Percentiles rank a stretch among this genome's conserved stretches.
Conservation (phyloP, 2,888 invertebrate species). For the Oscheius sp. region DNA sequence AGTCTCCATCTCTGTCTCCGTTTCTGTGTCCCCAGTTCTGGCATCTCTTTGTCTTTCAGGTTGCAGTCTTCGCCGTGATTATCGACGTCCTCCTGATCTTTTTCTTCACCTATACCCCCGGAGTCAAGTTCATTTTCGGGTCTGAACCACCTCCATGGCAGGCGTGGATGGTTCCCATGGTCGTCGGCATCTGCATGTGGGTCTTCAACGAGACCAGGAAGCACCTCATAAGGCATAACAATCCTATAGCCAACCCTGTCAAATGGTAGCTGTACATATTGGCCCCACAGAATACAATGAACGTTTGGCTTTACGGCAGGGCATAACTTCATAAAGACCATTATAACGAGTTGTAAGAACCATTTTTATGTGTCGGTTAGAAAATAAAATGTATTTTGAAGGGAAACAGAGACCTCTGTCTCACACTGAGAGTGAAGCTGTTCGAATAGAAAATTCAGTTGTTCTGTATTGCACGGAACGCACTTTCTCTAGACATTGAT, state of each 20-base stretch:
- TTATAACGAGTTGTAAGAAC: neutral
- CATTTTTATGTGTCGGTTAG: neutral
- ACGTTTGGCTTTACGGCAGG: neutral
- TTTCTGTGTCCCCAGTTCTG: too few relatives aligned
- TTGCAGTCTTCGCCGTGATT: slow-evolving; percentile 56
- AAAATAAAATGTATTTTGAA: too few relatives aligned
- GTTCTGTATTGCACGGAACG: too few relatives aligned
- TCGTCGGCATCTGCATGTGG: slow-evolving; percentile 57
- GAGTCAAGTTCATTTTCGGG: slow-evolving; percentile 57
- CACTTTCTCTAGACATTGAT: too few relatives aligned
- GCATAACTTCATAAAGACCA: neutral
- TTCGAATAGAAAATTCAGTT: too few relatives aligned
- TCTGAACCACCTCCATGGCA: slow-evolving; percentile 58
- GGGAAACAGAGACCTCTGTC: neutral
- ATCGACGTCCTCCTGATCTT: slow-evolving; percentile 59
- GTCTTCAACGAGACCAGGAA: slow-evolving; percentile 62
- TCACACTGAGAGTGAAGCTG: neutral
- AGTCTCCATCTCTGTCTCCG: slow-evolving; percentile 5
- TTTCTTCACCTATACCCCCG: slow-evolving; percentile 60
- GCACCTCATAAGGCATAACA: slow-evolving; percentile 47
- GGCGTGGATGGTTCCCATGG: slow-evolving; percentile 59
- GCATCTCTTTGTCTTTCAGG: neutral
- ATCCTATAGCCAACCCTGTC: slow-evolving; percentile 15
- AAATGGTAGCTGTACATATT: slow-evolving; percentile 20
- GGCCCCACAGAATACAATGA: too few relatives aligned